Conservation (phyloP, 2,888 invertebrate genomes). For the Synergus itoensis region DNA sequence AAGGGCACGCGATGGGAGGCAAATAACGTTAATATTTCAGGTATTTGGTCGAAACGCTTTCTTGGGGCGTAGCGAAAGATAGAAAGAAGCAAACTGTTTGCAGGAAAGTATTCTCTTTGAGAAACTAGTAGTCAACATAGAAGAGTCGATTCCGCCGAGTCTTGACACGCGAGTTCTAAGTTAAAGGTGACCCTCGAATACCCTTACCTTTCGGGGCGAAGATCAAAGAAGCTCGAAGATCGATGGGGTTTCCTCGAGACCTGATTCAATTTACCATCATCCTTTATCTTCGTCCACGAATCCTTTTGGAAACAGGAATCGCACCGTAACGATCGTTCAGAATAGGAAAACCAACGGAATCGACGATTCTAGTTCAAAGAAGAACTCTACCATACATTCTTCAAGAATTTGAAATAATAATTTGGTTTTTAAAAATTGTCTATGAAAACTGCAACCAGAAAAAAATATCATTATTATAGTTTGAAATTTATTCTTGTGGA, state of each 20-base stretch:
- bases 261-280: slow-evolving; percentile 66
- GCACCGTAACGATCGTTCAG: slow-evolving; percentile 37
- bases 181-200: slow-evolving; percentile 58
- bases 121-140: slow-evolving; percentile 49
- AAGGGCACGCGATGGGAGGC: slow-evolving; percentile 11
- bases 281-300: slow-evolving; percentile 62
- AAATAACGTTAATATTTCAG: slow-evolving; percentile 48
- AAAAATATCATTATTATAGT: too few species aligned
- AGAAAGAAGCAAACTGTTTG: slow-evolving; percentile 33
- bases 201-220: slow-evolving; percentile 53
- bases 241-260: slow-evolving; percentile 62
- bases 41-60: slow-evolving; percentile 17
- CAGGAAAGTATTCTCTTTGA: slow-evolving; percentile 55
- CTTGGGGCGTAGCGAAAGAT: slow-evolving; percentile 34
- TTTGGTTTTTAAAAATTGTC: neutral
- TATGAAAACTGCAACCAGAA: too few species aligned
- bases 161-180: slow-evolving; percentile 57
- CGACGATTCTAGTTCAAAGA: neutral
- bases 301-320: slow-evolving; percentile 49
- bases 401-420: neutral
- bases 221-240: slow-evolving; percentile 65
- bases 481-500: too few species aligned
- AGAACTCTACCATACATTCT: neutral
- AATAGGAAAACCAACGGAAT: neutral
- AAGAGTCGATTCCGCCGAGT: slow-evolving; percentile 59